These are phyloP conservation scores for Schizotus pectinicornis DNA, from an alignment of 2,888 invertebrate genomes.

Conservation along the genomic window DNA sequence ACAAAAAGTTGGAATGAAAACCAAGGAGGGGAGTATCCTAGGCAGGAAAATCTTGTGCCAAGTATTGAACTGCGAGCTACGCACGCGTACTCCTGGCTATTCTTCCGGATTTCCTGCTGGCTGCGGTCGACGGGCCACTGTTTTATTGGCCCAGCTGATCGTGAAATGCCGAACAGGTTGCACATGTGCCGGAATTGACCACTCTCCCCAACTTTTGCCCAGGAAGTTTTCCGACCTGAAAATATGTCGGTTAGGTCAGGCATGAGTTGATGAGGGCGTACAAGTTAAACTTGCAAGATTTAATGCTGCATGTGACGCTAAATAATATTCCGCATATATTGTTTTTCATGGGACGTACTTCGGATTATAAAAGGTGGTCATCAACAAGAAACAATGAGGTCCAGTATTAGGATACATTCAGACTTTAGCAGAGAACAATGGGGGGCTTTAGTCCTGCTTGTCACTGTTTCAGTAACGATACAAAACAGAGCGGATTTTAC, in stretches of 20 bases:
- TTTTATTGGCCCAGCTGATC: conserved; percentile 33
- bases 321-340: conserved; percentile 15
- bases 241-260: too few relatives aligned
- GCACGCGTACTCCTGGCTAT: conserved; percentile 33
- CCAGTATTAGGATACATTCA: conserved; percentile 5
- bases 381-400: conserved; percentile 19
- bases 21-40: conserved; percentile 17
- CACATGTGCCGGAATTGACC: too few relatives aligned
- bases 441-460: conserved; percentile 5
- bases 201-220: too few relatives aligned
- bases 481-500: too few relatives aligned
- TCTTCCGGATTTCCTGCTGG: conserved; percentile 38
- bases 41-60: conserved; percentile 15
- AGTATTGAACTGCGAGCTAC: conserved; percentile 37
- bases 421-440: conserved; percentile 11
- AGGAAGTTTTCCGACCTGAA: too few relatives aligned
- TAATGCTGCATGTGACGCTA: neutral
- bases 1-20: too few relatives aligned
- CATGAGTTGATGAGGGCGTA: too few relatives aligned
- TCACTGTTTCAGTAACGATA: conserved; percentile 4
- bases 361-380: conserved; percentile 16
- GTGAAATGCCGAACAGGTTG: neutral
- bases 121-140: conserved; percentile 30
- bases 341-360: conserved; percentile 2
- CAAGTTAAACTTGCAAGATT: conserved; percentile 10